These are phyloP conservation scores for Percopsis omiscomaycus DNA, from an alignment of 2,797 vertebrate species.

Conservation along the genomic window DNA sequence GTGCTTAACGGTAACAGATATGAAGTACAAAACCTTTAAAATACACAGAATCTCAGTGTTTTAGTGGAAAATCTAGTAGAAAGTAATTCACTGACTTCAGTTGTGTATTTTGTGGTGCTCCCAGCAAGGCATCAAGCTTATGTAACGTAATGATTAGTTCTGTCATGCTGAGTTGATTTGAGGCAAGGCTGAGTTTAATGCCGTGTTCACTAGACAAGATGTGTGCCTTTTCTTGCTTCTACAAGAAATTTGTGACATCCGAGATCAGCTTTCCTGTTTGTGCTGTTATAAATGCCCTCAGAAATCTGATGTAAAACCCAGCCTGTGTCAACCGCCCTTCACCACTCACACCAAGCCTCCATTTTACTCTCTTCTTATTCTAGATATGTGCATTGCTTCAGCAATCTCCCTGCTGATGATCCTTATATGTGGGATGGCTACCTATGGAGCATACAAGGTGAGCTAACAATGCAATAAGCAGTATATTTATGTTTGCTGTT, in stretches of 20 bases:
- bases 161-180: constrained; percentile 15
- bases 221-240: constrained; percentile 13
- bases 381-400: constrained; percentile 95
- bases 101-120: neutral
- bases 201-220: constrained; percentile 22
- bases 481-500: neutral
- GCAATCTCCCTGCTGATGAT: constrained; percentile 97
- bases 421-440: constrained; percentile 95
- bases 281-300: constrained; percentile 13
- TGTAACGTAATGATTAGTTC: constrained; percentile 36
- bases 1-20: too few species aligned
- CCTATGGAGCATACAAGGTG: constrained; percentile 96
- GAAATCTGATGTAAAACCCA: constrained; percentile 7
- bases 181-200: constrained; percentile 10
- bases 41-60: neutral
- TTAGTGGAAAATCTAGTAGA: neutral
- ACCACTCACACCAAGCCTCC: neutral
- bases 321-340: neutral
- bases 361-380: constrained; percentile 1
- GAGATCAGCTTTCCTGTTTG: neutral
- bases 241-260: neutral
- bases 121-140: neutral
- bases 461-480: neutral
- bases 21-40: too few species aligned
- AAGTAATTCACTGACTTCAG: neutral